These are phyloP conservation scores for Nylanderia fulva DNA, from an alignment of 1,140 invertebrate species.

Conservation along the genomic window DNA sequence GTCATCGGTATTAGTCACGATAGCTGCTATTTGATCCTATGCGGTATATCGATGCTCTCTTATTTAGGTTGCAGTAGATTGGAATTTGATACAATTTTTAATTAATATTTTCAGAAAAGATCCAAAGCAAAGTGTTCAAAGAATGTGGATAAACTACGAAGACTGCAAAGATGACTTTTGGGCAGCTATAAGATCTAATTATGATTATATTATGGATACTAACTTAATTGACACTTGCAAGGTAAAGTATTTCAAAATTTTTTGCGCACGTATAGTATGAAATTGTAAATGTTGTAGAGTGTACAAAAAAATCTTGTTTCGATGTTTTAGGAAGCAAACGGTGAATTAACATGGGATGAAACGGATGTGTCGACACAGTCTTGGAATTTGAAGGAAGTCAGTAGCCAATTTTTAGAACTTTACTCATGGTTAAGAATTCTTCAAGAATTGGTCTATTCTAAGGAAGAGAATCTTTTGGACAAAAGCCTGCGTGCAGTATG, in stretches of 20 bases:
- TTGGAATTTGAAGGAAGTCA: constrained; percentile 92
- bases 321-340: constrained; percentile 90
- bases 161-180: constrained; percentile 94
- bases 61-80: background rate
- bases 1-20: constrained; percentile 8
- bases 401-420: constrained; percentile 92
- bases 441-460: constrained; percentile 91
- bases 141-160: constrained; percentile 90
- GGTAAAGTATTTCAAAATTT: constrained; percentile 81
- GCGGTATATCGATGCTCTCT: background rate
- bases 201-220: constrained; percentile 97
- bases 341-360: constrained; percentile 90
- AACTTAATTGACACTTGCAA: constrained; percentile 95
- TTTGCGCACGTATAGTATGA: background rate
- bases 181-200: constrained; percentile 94
- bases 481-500: constrained; percentile 89
- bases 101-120: constrained; percentile 84
- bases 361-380: constrained; percentile 86
- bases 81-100: constrained; percentile 1
- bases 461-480: constrained; percentile 90
- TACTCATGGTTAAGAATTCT: constrained; percentile 93
- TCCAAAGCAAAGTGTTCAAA: constrained; percentile 88
- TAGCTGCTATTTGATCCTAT: background rate
- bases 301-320: constrained; percentile 14
- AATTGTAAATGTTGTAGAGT: constrained; percentile 42